Evolutionary conservation across 2,113 vertebrate species (phyloP).

Genomic region (Alethe diademata): DNA sequence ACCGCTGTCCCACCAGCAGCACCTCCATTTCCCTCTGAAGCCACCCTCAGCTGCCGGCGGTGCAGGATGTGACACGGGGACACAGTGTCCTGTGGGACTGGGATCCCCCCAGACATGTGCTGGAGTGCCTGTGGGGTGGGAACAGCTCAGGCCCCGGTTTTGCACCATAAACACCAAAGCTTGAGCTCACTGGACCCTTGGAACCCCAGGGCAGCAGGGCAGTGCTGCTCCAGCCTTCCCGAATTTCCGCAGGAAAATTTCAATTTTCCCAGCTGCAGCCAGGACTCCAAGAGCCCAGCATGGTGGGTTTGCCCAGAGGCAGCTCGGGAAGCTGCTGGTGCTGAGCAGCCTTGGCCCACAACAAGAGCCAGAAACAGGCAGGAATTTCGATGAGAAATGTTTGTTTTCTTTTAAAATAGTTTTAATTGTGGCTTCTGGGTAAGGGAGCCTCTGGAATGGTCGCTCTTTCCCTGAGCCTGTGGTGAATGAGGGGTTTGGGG

Average conservation of each 20-base stretch:
- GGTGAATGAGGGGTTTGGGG: not conserved
- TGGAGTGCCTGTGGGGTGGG: accelerated
- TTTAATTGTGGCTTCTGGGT: slow-evolving; percentile 7
- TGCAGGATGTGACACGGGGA: not conserved
- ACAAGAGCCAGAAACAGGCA: not conserved
- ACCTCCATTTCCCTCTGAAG: not conserved
- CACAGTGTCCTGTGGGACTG: accelerated
- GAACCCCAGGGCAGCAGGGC: not conserved
- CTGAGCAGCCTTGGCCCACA: not conserved
- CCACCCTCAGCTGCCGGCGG: accelerated
- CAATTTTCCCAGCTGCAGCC: not conserved
- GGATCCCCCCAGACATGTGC: accelerated
- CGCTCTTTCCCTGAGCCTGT: not conserved
- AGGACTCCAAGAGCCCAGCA: accelerated
- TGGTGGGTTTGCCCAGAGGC: not conserved
- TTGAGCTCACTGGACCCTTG: not conserved
- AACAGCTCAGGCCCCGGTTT: accelerated
- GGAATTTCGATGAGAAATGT: not conserved
- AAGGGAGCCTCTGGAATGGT: not conserved
- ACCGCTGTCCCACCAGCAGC: not conserved
- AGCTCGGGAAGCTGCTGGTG: not conserved
- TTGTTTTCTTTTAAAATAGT: slow-evolving; percentile 38
- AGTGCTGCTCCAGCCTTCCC: not conserved
- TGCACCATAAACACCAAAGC: accelerated
- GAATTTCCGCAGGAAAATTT: not conserved